Evolutionary conservation across 2,113 vertebrate genomes (phyloP).

Genomic region (Zingel zingel): DNA sequence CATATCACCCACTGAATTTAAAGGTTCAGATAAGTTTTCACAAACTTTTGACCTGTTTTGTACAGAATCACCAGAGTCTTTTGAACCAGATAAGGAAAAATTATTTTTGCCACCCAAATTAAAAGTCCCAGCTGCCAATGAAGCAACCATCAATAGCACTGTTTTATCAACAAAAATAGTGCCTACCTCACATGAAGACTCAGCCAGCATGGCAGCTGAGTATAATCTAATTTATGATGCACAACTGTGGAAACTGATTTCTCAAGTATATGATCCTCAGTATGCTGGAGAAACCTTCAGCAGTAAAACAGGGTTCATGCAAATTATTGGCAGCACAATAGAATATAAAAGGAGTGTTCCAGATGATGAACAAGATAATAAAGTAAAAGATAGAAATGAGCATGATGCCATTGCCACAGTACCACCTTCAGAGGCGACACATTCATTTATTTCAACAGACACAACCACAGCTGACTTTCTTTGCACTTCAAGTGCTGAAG

Average conservation of each 20-base stretch:
- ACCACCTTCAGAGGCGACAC: background rate
- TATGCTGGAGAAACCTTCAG: constrained; percentile 75
- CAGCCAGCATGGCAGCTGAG: constrained; percentile 35
- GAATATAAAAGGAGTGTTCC: constrained; percentile 31
- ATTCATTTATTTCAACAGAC: constrained; percentile 5
- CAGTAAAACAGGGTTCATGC: constrained; percentile 67
- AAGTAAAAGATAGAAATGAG: background rate
- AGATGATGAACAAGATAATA: constrained; percentile 1
- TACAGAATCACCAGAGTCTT: constrained; percentile 48
- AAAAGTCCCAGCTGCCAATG: background rate
- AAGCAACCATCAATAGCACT: background rate
- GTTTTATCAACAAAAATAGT: constrained; percentile 19
- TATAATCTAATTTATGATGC: constrained; percentile 66
- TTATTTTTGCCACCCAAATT: background rate
- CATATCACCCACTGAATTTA: constrained; percentile 16
- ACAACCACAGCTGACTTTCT: background rate
- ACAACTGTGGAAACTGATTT: constrained; percentile 66
- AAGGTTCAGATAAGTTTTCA: constrained; percentile 37
- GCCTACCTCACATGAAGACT: constrained; percentile 13
- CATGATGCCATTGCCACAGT: background rate
- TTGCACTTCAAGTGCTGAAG: constrained; percentile 1
- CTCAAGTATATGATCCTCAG: constrained; percentile 76
- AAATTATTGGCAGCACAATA: constrained; percentile 51
- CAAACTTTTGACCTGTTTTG: background rate
- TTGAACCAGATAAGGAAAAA: constrained; percentile 5